A percentile compares a stretch with the other conserved stretches of the same genome.
These are phyloP conservation scores for Caloenas nicobarica DNA, from an alignment of 2,113 vertebrate genomes.

Conservation along the genomic window DNA sequence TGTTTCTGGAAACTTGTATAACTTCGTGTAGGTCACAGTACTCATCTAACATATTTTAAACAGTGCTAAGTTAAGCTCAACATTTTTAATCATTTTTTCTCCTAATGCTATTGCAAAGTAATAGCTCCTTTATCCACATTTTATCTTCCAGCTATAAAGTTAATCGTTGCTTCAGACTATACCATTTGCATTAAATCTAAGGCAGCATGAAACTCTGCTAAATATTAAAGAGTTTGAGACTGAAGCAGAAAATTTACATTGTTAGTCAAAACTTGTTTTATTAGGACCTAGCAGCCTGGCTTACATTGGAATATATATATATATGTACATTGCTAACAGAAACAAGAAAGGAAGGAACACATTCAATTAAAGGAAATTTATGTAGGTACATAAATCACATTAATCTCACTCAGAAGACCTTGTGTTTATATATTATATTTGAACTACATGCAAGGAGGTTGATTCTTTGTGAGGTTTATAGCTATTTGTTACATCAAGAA, in stretches of 20 bases:
- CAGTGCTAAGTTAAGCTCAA: background rate
- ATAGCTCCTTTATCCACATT: constrained; percentile 25
- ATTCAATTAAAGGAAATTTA: constrained; percentile 18
- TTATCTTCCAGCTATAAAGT: constrained; percentile 40
- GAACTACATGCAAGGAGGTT: background rate
- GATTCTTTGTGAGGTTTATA: background rate
- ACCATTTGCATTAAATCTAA: constrained; percentile 35
- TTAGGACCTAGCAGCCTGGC: background rate
- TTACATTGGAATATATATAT: background rate
- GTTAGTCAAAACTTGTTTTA: constrained; percentile 8
- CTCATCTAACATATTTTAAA: background rate
- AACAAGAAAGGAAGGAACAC: background rate
- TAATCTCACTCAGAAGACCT: background rate
- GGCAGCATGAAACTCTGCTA: background rate
- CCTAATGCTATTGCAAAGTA: background rate
- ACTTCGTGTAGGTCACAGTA: background rate
- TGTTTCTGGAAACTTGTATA: background rate
- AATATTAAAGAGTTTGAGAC: constrained; percentile 28
- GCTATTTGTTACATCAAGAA: background rate
- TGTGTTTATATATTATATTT: background rate
- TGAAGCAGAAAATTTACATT: constrained; percentile 25
- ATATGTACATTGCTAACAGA: background rate
- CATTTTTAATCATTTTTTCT: background rate
- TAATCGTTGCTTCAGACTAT: background rate
- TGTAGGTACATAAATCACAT: background rate